Conservation (phyloP, 2,888 invertebrate genomes). For the Rotaria socialis region DNA sequence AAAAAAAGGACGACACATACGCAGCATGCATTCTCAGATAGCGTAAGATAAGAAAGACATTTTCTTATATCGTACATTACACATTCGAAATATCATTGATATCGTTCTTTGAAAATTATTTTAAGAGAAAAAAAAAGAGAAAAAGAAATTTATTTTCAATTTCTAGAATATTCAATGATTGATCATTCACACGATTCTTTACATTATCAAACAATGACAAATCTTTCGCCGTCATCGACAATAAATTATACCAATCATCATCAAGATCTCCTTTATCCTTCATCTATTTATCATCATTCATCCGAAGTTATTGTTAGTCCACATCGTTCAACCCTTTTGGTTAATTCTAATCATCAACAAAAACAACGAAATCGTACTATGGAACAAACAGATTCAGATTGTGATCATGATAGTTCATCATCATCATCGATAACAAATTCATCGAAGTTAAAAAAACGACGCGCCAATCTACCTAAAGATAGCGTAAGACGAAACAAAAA, state of each 20-base stretch:
- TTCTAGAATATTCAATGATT: conserved; percentile 21
- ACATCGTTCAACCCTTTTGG: background rate
- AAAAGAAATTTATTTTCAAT: no score
- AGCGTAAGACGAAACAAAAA: conserved; percentile 68
- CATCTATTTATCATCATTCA: conserved; percentile 18
- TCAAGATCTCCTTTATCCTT: conserved; percentile 11
- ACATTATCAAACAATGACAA: conserved; percentile 29
- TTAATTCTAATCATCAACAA: background rate
- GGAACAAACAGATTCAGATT: conserved; percentile 34
- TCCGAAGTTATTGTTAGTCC: conserved; percentile 19
- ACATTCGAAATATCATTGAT: background rate
- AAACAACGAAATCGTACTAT: background rate
- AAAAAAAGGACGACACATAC: background rate
- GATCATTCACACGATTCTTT: conserved; percentile 14
- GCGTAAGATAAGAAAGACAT: conserved; percentile 12
- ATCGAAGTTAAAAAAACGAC: conserved; percentile 64
- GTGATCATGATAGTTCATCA: conserved; percentile 34
- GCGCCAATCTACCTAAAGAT: conserved; percentile 85
- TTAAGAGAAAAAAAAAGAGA: no score
- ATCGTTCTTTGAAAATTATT: background rate
- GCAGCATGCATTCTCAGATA: conserved; percentile 10
- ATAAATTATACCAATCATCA: background rate
- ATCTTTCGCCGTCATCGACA: background rate
- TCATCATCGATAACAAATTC: conserved; percentile 21
- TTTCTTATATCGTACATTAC: background rate